A percentile compares a stretch with the other conserved stretches of the same genome.
These are phyloP conservation scores for Drosophila elegans DNA, from an alignment of 1,140 invertebrate genomes.

Conservation along the genomic window DNA sequence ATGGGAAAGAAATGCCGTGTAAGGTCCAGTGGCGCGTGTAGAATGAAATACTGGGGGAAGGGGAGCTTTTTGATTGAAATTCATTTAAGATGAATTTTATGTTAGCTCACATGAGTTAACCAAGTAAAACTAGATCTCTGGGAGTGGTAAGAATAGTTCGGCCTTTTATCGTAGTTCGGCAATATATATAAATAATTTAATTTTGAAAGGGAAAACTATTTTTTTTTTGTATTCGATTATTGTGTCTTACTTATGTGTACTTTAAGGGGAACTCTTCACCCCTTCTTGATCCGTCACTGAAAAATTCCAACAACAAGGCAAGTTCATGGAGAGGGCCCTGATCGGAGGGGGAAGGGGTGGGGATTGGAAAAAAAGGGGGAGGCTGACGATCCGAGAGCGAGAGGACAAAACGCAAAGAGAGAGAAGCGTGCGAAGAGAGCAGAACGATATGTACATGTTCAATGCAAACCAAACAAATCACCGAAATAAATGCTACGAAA, in stretches of 20 bases:
- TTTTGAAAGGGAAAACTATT: too few species aligned
- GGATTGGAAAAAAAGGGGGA: neutral
- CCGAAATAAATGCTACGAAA: conserved; percentile 70
- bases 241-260: too few species aligned
- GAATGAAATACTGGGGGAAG: neutral
- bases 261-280: too few species aligned
- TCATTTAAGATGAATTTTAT: too few species aligned
- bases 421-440: conserved; percentile 24
- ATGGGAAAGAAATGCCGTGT: conserved; percentile 30
- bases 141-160: too few species aligned
- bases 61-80: neutral
- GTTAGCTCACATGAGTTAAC: too few species aligned
- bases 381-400: conserved; percentile 22
- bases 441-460: conserved; percentile 28
- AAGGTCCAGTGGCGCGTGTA: conserved; percentile 11
- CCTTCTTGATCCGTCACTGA: neutral
- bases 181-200: too few species aligned
- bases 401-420: neutral
- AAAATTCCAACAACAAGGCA: conserved; percentile 4
- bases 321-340: conserved; percentile 42
- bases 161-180: too few species aligned
- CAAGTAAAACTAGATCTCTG: too few species aligned
- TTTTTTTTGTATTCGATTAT: too few species aligned
- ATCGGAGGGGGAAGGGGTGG: conserved; percentile 9
- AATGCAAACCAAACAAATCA: conserved; percentile 77